A percentile compares a stretch with the other conserved stretches of the same genome.
Evolutionary conservation across 2,113 vertebrate species (phyloP).

Genomic region (Chionomys nivalis): DNA sequence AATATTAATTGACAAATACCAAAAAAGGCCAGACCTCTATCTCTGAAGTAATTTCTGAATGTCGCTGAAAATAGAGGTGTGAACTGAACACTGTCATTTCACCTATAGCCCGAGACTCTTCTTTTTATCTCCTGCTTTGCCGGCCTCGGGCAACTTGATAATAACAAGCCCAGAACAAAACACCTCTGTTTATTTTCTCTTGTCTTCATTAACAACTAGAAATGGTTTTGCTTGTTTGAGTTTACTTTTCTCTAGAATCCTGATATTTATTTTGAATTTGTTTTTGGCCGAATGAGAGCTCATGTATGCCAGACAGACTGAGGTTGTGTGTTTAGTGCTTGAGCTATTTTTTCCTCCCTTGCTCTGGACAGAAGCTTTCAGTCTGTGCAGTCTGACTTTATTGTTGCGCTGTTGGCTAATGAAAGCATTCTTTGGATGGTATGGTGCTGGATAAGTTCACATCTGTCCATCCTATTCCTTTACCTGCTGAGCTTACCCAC

Average conservation of each 20-base stretch:
- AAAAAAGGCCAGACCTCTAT: neutral
- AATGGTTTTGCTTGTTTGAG: slow-evolving; percentile 67
- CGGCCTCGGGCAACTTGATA: slow-evolving; percentile 42
- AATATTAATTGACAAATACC: slow-evolving; percentile 56
- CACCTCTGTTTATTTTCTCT: slow-evolving; percentile 61
- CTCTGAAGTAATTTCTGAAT: slow-evolving; percentile 41
- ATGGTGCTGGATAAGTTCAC: neutral
- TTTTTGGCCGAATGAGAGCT: slow-evolving; percentile 63
- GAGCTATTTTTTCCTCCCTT: slow-evolving; percentile 43
- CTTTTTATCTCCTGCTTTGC: neutral
- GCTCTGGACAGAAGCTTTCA: slow-evolving; percentile 35
- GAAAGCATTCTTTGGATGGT: slow-evolving; percentile 37
- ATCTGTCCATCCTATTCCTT: neutral
- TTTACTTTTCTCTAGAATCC: slow-evolving; percentile 61
- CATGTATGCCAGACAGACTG: slow-evolving; percentile 39
- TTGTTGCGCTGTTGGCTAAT: slow-evolving; percentile 32
- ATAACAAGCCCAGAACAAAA: slow-evolving; percentile 59
- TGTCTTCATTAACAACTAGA: slow-evolving; percentile 52
- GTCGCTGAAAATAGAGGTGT: slow-evolving; percentile 44
- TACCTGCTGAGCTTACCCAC: neutral
- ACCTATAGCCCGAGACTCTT: neutral
- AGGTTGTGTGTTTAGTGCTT: slow-evolving; percentile 53
- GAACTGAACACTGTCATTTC: neutral
- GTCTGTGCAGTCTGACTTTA: slow-evolving; percentile 20
- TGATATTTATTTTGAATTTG: slow-evolving; percentile 74